These are phyloP conservation scores for Cichladusa arquata DNA, from an alignment of 2,113 vertebrate genomes.

Conservation along the genomic window DNA sequence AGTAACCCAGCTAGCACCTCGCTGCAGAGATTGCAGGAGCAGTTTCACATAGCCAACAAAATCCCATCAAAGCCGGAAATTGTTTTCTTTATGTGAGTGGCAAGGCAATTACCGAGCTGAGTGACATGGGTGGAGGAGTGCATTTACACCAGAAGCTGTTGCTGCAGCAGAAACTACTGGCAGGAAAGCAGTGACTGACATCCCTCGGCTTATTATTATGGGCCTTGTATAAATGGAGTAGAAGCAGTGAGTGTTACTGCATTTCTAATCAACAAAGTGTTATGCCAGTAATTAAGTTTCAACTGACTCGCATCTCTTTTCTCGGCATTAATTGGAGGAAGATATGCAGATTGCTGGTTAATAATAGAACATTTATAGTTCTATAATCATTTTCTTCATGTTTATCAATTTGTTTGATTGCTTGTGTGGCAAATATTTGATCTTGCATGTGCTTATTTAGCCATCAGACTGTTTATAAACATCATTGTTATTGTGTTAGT, in stretches of 20 bases:
- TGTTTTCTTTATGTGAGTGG: constrained; percentile 54
- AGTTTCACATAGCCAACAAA: not conserved
- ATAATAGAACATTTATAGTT: constrained; percentile 75
- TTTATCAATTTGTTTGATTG: constrained; percentile 75
- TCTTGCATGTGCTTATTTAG: constrained; percentile 58
- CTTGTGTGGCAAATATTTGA: constrained; percentile 72
- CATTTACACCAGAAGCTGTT: constrained; percentile 22
- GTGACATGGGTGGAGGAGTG: constrained; percentile 1
- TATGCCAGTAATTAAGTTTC: constrained; percentile 73
- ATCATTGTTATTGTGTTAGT: constrained; percentile 51
- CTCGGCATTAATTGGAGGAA: constrained; percentile 69
- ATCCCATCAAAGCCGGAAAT: constrained; percentile 31
- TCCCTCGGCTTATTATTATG: constrained; percentile 36
- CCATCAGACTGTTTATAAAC: constrained; percentile 22
- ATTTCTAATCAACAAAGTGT: constrained; percentile 71
- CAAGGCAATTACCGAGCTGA: constrained; percentile 52
- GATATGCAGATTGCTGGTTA: constrained; percentile 70
- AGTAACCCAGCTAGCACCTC: not conserved
- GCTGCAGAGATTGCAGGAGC: not conserved
- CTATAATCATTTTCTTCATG: constrained; percentile 67
- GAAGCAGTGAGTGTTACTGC: constrained; percentile 38
- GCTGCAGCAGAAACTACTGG: constrained; percentile 8
- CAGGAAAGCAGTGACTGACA: constrained; percentile 57
- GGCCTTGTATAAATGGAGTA: constrained; percentile 51
- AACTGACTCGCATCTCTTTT: constrained; percentile 59